phyloP scores from a whole-genome alignment of 1,140 invertebrate species.

The Papilio polyxenes region DNA sequence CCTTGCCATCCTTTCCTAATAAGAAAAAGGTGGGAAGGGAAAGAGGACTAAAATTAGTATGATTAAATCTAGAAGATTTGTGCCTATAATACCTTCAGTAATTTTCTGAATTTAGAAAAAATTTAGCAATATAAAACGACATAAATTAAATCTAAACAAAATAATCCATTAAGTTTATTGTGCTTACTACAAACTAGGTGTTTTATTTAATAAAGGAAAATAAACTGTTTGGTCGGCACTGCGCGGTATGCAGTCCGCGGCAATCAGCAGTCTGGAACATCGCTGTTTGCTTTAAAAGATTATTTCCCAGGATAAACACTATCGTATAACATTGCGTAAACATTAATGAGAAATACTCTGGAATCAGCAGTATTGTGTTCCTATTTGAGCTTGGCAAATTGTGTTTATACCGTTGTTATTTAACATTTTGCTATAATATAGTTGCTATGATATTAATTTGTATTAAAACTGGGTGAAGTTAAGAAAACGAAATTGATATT shows the following conservation, averaged over 20 bases:
- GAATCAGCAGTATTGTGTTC: slow-evolving; percentile 5
- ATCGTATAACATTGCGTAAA: slow-evolving; percentile 17
- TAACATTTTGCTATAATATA: background rate
- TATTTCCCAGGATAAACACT: slow-evolving; percentile 30
- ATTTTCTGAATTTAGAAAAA: too few relatives aligned
- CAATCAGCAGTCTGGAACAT: slow-evolving; percentile 2
- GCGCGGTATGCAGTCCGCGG: background rate
- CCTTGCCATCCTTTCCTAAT: too few relatives aligned
- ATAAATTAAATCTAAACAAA: too few relatives aligned
- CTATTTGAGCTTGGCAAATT: background rate
- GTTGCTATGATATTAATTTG: background rate
- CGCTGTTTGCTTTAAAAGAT: slow-evolving; percentile 34
- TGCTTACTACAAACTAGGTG: background rate
- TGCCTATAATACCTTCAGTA: too few relatives aligned
- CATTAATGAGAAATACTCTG: slow-evolving; percentile 16
- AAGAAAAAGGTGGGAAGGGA: too few relatives aligned
- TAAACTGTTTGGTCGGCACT: background rate
- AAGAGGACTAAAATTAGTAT: too few relatives aligned
- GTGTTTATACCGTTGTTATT: background rate
- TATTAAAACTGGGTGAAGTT: too few relatives aligned
- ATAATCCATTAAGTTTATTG: background rate
- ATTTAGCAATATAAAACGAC: too few relatives aligned
- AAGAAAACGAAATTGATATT: too few relatives aligned
- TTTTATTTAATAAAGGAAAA: background rate
- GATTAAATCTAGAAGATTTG: too few relatives aligned